Conservation (phyloP, 92 coral and sea anemone genomes). For the Zoanthus sansibaricus region DNA sequence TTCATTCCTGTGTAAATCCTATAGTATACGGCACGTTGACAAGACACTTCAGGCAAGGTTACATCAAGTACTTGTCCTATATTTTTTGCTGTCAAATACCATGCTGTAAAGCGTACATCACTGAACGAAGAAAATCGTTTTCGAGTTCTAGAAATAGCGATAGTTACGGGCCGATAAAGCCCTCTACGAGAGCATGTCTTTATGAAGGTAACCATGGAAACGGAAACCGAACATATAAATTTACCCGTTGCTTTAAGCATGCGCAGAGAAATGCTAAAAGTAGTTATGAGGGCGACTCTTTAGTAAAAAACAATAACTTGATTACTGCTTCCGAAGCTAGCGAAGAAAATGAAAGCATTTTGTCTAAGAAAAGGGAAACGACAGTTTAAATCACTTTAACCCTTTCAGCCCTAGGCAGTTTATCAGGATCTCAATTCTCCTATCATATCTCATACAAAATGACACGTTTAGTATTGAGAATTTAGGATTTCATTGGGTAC, state of each 20-base stretch:
- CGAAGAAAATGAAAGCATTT: not conserved
- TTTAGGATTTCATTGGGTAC: too few species aligned
- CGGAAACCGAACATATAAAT: not conserved
- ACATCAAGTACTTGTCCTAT: slow-evolving; percentile 71
- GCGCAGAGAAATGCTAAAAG: slow-evolving; percentile 14
- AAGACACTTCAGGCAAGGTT: slow-evolving; percentile 88
- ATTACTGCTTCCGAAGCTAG: not conserved
- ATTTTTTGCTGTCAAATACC: slow-evolving; percentile 69
- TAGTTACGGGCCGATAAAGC: not conserved
- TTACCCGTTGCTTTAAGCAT: slow-evolving; percentile 17
- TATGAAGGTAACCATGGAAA: slow-evolving; percentile 12
- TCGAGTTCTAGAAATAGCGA: slow-evolving; percentile 5
- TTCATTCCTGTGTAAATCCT: slow-evolving; percentile 93
- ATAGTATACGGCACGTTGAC: slow-evolving; percentile 90
- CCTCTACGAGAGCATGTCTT: not conserved
- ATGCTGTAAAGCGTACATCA: not conserved
- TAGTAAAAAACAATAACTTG: slow-evolving; percentile 22
- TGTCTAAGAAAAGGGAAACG: slow-evolving; percentile 10
- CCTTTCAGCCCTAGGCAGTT: too few species aligned
- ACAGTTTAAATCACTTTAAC: slow-evolving; percentile 21
- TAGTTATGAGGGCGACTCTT: not conserved
- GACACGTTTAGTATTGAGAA: too few species aligned
- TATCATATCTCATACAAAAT: too few species aligned
- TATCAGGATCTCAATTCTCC: too few species aligned
- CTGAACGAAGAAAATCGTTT: not conserved